Conservation (phyloP, 2,888 invertebrate species). For the Herminia tarsipennalis region DNA sequence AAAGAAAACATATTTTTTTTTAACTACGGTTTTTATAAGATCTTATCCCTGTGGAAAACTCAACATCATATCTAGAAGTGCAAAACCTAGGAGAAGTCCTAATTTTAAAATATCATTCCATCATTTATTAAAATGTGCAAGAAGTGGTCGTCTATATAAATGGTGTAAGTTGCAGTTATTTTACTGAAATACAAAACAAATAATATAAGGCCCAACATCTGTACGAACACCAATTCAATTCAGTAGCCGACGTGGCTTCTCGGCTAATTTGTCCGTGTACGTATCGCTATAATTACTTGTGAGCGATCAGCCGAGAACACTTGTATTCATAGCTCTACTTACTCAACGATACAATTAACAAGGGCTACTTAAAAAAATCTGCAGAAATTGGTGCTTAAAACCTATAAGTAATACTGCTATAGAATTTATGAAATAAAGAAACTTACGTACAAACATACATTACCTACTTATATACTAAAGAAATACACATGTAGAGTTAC, state of each 20-base stretch:
- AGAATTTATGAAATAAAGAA: background rate
- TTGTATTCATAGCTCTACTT: constrained; percentile 1
- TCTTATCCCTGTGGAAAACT: no score
- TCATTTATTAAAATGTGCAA: background rate
- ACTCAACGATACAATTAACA: background rate
- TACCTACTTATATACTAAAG: no score
- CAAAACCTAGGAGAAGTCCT: no score
- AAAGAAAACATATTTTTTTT: no score
- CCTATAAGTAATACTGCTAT: background rate
- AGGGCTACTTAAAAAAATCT: background rate
- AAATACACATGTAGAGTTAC: background rate
- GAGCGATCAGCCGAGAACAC: constrained; percentile 18
- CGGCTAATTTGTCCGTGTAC: constrained; percentile 46
- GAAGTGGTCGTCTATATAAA: background rate
- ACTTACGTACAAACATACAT: no score
- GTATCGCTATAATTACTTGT: constrained; percentile 28
- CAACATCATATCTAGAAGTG: no score
- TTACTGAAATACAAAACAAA: no score
- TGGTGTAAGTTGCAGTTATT: no score
- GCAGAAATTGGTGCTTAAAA: no score
- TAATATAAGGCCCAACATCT: no score
- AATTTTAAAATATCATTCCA: no score
- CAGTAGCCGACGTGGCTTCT: constrained; percentile 48
- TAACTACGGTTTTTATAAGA: no score
- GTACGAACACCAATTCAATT: constrained; percentile 46